Conservation (phyloP, 2,888 invertebrate genomes). For the Tigriopus californicus region DNA sequence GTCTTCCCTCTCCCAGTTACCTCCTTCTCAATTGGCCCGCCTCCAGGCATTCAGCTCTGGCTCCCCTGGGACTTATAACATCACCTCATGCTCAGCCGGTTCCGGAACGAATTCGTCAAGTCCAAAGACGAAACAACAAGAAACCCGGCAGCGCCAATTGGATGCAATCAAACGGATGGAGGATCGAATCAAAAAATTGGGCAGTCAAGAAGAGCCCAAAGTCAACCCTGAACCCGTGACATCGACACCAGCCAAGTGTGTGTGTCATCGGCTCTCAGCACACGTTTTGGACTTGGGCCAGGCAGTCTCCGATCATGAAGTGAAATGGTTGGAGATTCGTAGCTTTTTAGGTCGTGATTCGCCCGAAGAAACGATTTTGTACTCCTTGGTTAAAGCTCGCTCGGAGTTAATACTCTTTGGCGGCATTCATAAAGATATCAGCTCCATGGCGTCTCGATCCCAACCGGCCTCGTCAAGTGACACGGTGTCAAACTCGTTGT, state of each 20-base stretch:
- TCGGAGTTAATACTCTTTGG: slow-evolving; percentile 89
- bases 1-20: no score
- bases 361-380: slow-evolving; percentile 75
- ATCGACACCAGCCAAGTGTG: background rate
- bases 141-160: slow-evolving; percentile 40
- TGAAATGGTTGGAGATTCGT: slow-evolving; percentile 40
- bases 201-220: slow-evolving; percentile 27
- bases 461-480: slow-evolving; percentile 24
- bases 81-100: no score
- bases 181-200: slow-evolving; percentile 28
- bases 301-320: slow-evolving; percentile 42
- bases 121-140: slow-evolving; percentile 18
- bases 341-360: slow-evolving; percentile 20
- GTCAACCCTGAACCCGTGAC: slow-evolving; percentile 19
- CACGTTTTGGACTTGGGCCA: slow-evolving; percentile 68
- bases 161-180: slow-evolving; percentile 46
- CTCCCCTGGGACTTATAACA: no score
- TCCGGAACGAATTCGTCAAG: background rate
- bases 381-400: slow-evolving; percentile 68
- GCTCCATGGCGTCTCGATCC: background rate
- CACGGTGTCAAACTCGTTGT: slow-evolving; percentile 54
- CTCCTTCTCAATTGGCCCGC: no score
- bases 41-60: no score
- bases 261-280: slow-evolving; percentile 42
- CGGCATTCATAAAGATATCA: slow-evolving; percentile 40